phyloP scores from a whole-genome alignment of 2,797 vertebrate species.

The Tinamus major region DNA sequence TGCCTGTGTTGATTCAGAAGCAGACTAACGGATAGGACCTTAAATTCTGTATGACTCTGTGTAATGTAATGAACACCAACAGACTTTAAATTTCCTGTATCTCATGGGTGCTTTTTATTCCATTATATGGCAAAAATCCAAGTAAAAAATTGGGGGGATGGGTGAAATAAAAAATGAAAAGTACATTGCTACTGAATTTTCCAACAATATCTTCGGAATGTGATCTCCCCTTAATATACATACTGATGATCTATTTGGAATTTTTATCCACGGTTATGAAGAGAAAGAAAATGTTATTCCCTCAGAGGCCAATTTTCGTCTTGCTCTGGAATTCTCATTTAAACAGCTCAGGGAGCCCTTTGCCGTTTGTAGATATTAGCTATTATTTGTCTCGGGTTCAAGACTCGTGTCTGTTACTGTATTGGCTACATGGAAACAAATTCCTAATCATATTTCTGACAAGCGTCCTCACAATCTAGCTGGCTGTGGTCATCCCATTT shows the following conservation, averaged over 20 bases:
- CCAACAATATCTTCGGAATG: constrained; percentile 71
- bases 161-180: constrained; percentile 23
- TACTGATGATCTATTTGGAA: constrained; percentile 70
- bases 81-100: constrained; percentile 71
- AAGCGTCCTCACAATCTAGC: constrained; percentile 60
- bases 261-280: constrained; percentile 63
- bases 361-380: constrained; percentile 58
- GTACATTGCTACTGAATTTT: constrained; percentile 69
- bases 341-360: constrained; percentile 54
- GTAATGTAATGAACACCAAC: constrained; percentile 69
- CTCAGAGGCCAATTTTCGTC: constrained; percentile 64
- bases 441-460: constrained; percentile 63
- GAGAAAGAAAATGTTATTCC: constrained; percentile 69
- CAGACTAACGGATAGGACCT: constrained; percentile 58
- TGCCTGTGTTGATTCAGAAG: constrained; percentile 60
- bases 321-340: constrained; percentile 77
- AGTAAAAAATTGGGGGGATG: constrained; percentile 15
- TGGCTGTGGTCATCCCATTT: constrained; percentile 51
- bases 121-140: constrained; percentile 60
- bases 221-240: constrained; percentile 63
- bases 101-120: constrained; percentile 61
- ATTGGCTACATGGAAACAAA: constrained; percentile 66
- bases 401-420: constrained; percentile 36
- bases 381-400: constrained; percentile 40
- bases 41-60: constrained; percentile 62